A percentile compares a stretch with the other conserved stretches of the same genome.
These are phyloP conservation scores for Chaetoderma sp. DNA, from an alignment of 2,888 invertebrate species.

Conservation along the genomic window DNA sequence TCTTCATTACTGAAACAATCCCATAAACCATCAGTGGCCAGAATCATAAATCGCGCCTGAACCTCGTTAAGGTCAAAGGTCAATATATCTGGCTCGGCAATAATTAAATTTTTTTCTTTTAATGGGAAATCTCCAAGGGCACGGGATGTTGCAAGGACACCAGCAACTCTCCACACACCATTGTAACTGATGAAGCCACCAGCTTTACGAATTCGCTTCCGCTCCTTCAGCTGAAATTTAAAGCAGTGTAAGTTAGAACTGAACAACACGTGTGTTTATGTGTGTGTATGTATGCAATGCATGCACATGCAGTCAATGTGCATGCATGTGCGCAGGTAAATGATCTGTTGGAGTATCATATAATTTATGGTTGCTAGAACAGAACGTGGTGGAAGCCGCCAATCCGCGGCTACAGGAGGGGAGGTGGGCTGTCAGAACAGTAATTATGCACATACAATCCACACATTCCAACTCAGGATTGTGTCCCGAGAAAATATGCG, in stretches of 20 bases:
- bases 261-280: too few species aligned
- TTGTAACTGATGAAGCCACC: slow-evolving; percentile 96
- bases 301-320: too few species aligned
- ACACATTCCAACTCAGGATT: too few species aligned
- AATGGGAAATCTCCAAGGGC: slow-evolving; percentile 94
- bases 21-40: slow-evolving; percentile 97
- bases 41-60: slow-evolving; percentile 86
- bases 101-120: slow-evolving; percentile 92
- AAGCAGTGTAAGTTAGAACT: slow-evolving; percentile 3
- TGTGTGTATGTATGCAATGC: too few species aligned
- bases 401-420: too few species aligned
- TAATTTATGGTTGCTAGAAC: too few species aligned
- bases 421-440: too few species aligned
- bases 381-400: too few species aligned
- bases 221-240: slow-evolving; percentile 82
- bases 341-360: too few species aligned
- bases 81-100: slow-evolving; percentile 94
- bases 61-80: slow-evolving; percentile 89
- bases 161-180: slow-evolving; percentile 96
- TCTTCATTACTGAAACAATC: slow-evolving; percentile 96
- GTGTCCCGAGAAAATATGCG: too few species aligned
- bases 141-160: slow-evolving; percentile 92
- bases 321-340: too few species aligned
- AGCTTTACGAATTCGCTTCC: slow-evolving; percentile 91
- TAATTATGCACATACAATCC: too few species aligned